Evolutionary conservation across 2,797 vertebrate species (phyloP), one percentile per base, ranked within the genome.

Genomic region (Chlorospingus flavigularis): DNA sequence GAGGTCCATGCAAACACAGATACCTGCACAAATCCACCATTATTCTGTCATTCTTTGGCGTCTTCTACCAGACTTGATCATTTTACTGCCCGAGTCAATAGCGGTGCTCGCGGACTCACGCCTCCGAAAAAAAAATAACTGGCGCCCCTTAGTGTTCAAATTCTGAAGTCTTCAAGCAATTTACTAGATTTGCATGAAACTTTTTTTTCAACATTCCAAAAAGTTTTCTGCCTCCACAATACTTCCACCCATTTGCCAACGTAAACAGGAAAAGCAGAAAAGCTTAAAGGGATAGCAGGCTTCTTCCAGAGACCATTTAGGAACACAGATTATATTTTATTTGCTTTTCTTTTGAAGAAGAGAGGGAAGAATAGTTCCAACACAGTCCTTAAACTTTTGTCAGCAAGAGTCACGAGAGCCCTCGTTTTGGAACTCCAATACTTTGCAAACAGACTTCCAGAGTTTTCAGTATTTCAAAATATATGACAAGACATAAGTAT

Each of bases 101-200:
- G 83, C n/a, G 86, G 66, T 65, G 62, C 43, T 65, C 45, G 19
- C 31, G 2, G 50, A 5, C 86, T 73, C 79, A 43, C 0, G 37
- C 24, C 74, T 88, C 89, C 25, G 66, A 97, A 96, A 97, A 95
- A 94, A 94, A 96, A 97, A 96, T 90, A 96, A 94, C 97, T 98
- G 97, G 98, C 98, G 98, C 98, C 98, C 98, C 98, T 98, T 98
- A 98, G 98, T 91, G 98, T 97, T 88, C 97, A 85, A 66, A 90
- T 54, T 47, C 55, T 96, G 95, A 97, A 95, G 91, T 90, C 95
- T 91, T 74, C 83, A 83, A 90, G 96, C 86, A 97, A 94, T 95
- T 97, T 79, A 89, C 73, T 92, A 92, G 24, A 92, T 96, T 97
- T 96, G 94, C 95, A 96, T 96, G 91, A 94, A 92, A 86, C 88